A percentile compares a stretch with the other conserved stretches of the same genome.
These are phyloP conservation scores for Stichopus horrens DNA, from an alignment of 53 echinoderm and acorn worm species.

Conservation along the genomic window DNA sequence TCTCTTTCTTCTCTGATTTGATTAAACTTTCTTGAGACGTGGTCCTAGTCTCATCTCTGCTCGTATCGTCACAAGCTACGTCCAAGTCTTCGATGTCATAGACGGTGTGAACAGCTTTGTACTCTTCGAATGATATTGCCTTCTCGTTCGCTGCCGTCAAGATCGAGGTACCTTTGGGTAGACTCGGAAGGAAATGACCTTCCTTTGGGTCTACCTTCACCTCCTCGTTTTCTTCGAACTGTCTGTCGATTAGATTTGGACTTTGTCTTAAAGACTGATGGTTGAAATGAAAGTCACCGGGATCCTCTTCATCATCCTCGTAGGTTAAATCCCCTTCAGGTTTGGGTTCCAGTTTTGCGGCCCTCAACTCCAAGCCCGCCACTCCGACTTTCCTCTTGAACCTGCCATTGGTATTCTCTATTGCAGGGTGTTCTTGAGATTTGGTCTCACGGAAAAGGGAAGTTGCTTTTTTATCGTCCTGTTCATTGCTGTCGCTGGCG, in stretches of 20 bases:
- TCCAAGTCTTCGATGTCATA: conserved; percentile 34
- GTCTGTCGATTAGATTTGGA: neutral
- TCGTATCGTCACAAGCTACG: neutral
- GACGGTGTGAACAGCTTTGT: conserved; percentile 29
- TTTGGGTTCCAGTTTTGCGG: neutral
- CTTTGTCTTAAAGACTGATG: neutral
- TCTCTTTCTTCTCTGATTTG: conserved; percentile 11
- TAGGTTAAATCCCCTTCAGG: neutral
- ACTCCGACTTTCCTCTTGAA: neutral
- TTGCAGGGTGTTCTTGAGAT: too few relatives aligned
- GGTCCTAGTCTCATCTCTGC: neutral
- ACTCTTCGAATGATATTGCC: conserved; percentile 23
- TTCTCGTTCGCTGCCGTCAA: neutral
- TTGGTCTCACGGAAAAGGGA: neutral
- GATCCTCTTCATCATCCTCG: neutral
- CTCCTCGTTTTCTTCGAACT: neutral
- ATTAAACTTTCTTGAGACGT: conserved; percentile 36
- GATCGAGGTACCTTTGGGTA: conserved; percentile 16
- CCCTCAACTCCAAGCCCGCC: neutral
- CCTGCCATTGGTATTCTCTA: neutral
- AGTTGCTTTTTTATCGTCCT: neutral
- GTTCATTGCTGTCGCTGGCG: neutral
- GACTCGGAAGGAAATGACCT: conserved; percentile 17
- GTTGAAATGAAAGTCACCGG: conserved; percentile 38
- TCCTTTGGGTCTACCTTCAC: neutral